These are phyloP conservation scores for Anarrhichthys ocellatus DNA, from an alignment of 2,113 vertebrate genomes.

Conservation along the genomic window DNA sequence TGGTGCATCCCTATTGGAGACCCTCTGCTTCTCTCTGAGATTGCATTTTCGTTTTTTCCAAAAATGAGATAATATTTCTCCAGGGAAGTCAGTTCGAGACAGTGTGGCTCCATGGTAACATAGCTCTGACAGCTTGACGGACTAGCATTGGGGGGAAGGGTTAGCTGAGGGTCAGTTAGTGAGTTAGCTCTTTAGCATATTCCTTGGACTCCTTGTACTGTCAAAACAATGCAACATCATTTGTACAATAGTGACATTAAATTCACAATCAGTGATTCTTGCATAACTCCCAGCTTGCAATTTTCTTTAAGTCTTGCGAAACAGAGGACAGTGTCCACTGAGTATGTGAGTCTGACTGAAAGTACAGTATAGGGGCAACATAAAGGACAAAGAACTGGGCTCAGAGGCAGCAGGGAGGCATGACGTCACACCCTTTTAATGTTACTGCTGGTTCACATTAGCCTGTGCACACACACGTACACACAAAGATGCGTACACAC, in stretches of 20 bases:
- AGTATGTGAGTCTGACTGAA: neutral
- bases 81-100: no score
- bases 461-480: neutral
- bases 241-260: neutral
- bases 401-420: neutral
- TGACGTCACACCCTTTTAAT: slow-evolving; percentile 32
- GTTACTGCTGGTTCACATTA: slow-evolving; percentile 34
- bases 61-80: no score
- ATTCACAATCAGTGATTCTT: neutral
- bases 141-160: no score
- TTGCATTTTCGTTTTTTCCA: no score
- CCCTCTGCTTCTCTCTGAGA: no score
- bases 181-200: neutral
- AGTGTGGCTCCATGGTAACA: no score
- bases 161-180: no score
- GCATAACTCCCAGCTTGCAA: neutral
- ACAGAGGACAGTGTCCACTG: neutral
- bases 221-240: neutral
- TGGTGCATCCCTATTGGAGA: no score
- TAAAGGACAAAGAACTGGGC: neutral
- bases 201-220: neutral
- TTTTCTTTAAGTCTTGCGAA: neutral
- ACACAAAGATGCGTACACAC: neutral
- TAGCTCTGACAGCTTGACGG: no score
- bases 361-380: neutral